Conservation (phyloP, 2,888 invertebrate species). For the Zelleria hepariella region DNA sequence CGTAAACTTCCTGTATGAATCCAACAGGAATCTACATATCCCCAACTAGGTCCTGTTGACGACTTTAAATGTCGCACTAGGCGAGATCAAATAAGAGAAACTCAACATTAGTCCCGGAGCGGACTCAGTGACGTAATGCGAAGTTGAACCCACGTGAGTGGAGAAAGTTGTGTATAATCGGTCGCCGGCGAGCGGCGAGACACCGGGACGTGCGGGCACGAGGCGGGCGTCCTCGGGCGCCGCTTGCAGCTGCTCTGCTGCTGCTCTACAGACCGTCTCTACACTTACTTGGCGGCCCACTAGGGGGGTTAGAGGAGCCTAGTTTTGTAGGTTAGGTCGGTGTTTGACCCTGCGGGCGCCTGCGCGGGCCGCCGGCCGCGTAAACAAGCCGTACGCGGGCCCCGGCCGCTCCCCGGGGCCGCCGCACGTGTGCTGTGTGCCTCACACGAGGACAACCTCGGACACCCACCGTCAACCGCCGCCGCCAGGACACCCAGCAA, state of each 20-base stretch:
- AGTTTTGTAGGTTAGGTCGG: constrained; percentile 56
- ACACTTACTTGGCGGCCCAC: constrained; percentile 23
- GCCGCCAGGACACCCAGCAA: constrained; percentile 66
- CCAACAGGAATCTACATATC: background rate
- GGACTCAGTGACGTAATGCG: background rate
- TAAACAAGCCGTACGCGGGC: constrained; percentile 52
- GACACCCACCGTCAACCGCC: constrained; percentile 54
- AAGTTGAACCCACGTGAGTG: constrained; percentile 4
- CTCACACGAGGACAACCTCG: constrained; percentile 17
- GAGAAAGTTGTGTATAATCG: constrained; percentile 4
- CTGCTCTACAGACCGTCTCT: constrained; percentile 5
- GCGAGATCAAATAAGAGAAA: background rate
- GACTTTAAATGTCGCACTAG: background rate
- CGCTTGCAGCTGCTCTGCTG: background rate
- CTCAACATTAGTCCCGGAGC: background rate
- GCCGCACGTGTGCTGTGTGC: constrained; percentile 32
- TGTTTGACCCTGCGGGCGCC: constrained; percentile 50
- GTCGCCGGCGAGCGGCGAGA: background rate
- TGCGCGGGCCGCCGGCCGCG: constrained; percentile 16
- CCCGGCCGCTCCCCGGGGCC: constrained; percentile 33
- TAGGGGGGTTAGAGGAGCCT: constrained; percentile 36
- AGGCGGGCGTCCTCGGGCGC: constrained; percentile 1
- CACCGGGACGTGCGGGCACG: background rate
- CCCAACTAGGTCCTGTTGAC: background rate
- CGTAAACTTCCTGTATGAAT: background rate